Base-by-base conservation (phyloP, 1,140 invertebrate species). In the Ganaspis sp. region DNA sequence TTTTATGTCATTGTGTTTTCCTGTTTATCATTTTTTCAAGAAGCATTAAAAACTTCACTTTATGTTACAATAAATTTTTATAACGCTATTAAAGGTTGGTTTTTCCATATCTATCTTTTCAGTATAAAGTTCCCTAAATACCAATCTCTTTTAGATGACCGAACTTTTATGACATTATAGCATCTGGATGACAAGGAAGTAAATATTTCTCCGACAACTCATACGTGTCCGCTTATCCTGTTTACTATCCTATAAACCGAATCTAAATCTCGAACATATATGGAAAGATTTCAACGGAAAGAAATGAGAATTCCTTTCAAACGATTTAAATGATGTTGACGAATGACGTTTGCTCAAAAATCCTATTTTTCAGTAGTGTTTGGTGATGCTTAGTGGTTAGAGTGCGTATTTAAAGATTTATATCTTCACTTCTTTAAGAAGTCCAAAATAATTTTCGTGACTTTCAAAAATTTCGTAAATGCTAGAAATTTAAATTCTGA, bases 111-210 rank as follows among this genome's bases (percentile, higher is more conserved):
- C 15, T 17, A 49, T 49, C 45, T 17, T 49, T 49, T n/a, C 15
- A 49, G 15, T n/a, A 49, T 49, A n/a, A 49, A 49, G 15, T 49
- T 17, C 45, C 45, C 45, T 49, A 49, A 49, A 49, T 49, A 49
- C 45, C 45, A 49, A 49, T 49, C 45, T 49, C 45, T 49, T 49
- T 49, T n/a, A 49, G 45, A 49, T 49, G 45, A 49, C 45, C 45
- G 12, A 49, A 49, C 45, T 49, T 49, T 49, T 49, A 49, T 49
- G 45, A 49, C 45, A 49, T 49, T n/a, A 49, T n/a, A 49, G 45
- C 45, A 49, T 49, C 45, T 49, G 45, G 45, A 49, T 49, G 45
- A 49, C 45, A 49, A 49, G 45, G 45, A 49, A 49, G 45, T n/a
- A 49, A 49, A 49, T 49, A 49, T 49, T 49, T n/a, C 45, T 17